These are phyloP conservation scores for Drosophila funebris DNA, from an alignment of 1,140 invertebrate genomes.

Conservation along the genomic window DNA sequence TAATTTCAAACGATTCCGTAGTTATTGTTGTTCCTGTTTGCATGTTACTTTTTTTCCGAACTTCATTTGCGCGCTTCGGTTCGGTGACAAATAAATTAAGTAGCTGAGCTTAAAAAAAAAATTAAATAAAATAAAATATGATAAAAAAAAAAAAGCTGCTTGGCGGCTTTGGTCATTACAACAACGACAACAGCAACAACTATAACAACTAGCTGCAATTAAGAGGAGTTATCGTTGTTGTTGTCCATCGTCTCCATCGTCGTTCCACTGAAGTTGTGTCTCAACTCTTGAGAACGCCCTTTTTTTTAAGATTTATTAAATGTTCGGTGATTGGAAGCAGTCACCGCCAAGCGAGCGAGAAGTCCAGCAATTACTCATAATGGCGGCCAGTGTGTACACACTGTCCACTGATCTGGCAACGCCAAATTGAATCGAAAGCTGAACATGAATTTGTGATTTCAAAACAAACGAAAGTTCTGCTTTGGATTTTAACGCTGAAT, in stretches of 20 bases:
- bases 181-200: conserved; percentile 43
- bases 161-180: conserved; percentile 50
- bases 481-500: too few relatives aligned
- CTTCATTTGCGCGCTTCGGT: conserved; percentile 79
- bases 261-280: conserved; percentile 25
- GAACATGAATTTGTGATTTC: too few relatives aligned
- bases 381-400: conserved; percentile 24
- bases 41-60: conserved; percentile 63
- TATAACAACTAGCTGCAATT: conserved; percentile 62
- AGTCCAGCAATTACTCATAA: conserved; percentile 27
- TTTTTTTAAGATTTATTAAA: conserved; percentile 58
- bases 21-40: conserved; percentile 35
- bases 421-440: not conserved
- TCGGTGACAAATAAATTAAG: conserved; percentile 81
- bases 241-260: conserved; percentile 11
- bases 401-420: not conserved
- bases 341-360: conserved; percentile 10
- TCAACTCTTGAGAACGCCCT: conserved; percentile 42
- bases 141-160: conserved; percentile 52
- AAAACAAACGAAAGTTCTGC: too few relatives aligned
- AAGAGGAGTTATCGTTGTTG: conserved; percentile 36
- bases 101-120: conserved; percentile 37
- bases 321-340: conserved; percentile 55
- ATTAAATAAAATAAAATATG: too few relatives aligned
- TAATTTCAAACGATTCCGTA: conserved; percentile 65